Conservation (phyloP, 2,888 invertebrate species). For the Torymus auratus region DNA sequence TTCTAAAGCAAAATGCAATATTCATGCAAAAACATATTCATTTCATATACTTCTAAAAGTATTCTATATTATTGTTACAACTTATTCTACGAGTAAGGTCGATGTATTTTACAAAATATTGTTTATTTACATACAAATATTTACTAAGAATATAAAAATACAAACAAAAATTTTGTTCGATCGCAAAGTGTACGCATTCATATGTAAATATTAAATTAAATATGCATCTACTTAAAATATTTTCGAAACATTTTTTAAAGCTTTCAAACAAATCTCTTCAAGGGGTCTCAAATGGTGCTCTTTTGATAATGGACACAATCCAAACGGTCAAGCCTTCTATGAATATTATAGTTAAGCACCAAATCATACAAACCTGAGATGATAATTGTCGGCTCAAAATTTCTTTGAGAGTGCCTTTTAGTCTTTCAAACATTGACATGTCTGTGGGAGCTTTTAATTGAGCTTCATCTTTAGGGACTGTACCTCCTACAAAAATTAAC, state of each 20-base stretch:
- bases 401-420: slow-evolving; percentile 72
- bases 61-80: slow-evolving; percentile 38
- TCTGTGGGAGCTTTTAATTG: slow-evolving; percentile 73
- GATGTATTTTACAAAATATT: slow-evolving; percentile 39
- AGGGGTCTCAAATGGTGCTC: slow-evolving; percentile 32
- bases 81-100: slow-evolving; percentile 11
- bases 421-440: slow-evolving; percentile 71
- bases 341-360: slow-evolving; percentile 65
- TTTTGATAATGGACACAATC: slow-evolving; percentile 62
- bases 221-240: slow-evolving; percentile 10
- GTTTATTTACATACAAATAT: slow-evolving; percentile 43
- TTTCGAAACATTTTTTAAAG: slow-evolving; percentile 40
- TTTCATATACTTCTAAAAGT: slow-evolving; percentile 30
- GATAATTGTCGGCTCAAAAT: slow-evolving; percentile 69
- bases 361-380: slow-evolving; percentile 71
- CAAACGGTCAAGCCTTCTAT: slow-evolving; percentile 63
- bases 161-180: slow-evolving; percentile 50
- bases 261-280: slow-evolving; percentile 37
- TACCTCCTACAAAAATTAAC: slow-evolving; percentile 39
- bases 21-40: no score
- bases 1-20: slow-evolving; percentile 23
- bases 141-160: slow-evolving; percentile 58
- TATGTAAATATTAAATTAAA: slow-evolving; percentile 28
- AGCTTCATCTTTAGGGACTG: slow-evolving; percentile 65
- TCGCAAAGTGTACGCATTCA: slow-evolving; percentile 37